These are phyloP conservation scores for Thalassophryne amazonica DNA, from an alignment of 2,797 vertebrate genomes.

Conservation along the genomic window DNA sequence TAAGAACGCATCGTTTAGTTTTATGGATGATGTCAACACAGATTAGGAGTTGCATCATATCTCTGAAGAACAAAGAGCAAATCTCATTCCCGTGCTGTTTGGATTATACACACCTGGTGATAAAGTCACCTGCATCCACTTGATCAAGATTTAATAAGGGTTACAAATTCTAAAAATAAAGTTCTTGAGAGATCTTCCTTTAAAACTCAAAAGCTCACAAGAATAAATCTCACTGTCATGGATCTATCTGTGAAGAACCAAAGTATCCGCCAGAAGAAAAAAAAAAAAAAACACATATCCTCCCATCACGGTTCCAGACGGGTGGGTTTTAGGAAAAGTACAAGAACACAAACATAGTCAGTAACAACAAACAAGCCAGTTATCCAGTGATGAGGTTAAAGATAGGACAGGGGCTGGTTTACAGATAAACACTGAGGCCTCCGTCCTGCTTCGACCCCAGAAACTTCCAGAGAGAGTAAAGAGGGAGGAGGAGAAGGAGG, in stretches of 20 bases:
- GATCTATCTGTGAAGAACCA: too few species aligned
- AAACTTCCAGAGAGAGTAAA: too few species aligned
- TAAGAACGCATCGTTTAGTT: not conserved
- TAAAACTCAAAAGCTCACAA: too few species aligned
- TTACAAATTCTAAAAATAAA: too few species aligned
- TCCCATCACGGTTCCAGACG: not conserved
- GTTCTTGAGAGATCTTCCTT: too few species aligned
- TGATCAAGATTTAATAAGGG: too few species aligned
- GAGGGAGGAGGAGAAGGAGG: too few species aligned
- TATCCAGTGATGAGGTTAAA: conserved; percentile 22
- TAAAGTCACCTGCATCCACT: conserved; percentile 5
- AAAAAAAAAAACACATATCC: too few species aligned
- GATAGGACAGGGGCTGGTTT: conserved; percentile 45
- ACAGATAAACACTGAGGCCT: conserved; percentile 56
- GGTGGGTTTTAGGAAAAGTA: conserved; percentile 7
- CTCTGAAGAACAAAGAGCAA: conserved; percentile 5
- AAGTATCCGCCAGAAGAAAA: too few species aligned
- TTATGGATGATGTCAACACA: conserved; percentile 12
- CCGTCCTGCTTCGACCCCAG: conserved; percentile 14
- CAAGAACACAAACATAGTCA: not conserved
- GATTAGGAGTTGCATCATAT: conserved; percentile 18
- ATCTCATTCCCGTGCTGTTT: not conserved
- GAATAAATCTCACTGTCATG: too few species aligned
- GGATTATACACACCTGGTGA: not conserved
- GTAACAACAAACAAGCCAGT: conserved; percentile 17